Evolutionary conservation across 2,113 vertebrate species (phyloP).

Genomic region (Halcyon senegalensis): DNA sequence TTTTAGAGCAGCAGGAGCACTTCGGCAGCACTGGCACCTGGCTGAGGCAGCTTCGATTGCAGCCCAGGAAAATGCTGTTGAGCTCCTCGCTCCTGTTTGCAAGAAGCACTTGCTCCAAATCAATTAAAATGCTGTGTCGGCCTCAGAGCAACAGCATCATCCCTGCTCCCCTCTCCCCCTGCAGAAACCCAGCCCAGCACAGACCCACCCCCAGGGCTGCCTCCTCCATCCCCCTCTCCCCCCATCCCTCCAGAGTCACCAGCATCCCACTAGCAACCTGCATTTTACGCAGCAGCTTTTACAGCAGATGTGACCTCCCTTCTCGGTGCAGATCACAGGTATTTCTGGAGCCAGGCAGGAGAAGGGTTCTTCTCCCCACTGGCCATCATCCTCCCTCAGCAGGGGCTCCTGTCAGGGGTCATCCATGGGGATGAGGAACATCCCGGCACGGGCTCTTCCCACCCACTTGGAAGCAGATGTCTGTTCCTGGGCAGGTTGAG

Average conservation of each 20-base stretch:
- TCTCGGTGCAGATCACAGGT: not conserved
- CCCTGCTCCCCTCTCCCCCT: not conserved
- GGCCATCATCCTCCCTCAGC: no score
- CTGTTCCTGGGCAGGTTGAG: not conserved
- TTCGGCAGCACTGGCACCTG: not conserved
- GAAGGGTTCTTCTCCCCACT: not conserved
- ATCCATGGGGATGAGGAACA: not conserved
- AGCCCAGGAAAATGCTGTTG: not conserved
- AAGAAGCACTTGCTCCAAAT: not conserved
- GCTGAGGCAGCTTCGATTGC: not conserved
- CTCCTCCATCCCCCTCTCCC: not conserved
- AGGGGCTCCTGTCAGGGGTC: not conserved
- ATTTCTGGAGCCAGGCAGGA: not conserved
- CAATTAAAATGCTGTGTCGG: not conserved
- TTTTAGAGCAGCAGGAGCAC: not conserved
- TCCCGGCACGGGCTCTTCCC: not conserved
- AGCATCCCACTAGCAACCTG: not conserved
- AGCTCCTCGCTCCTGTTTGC: not conserved
- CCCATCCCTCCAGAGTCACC: not conserved
- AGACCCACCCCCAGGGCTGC: not conserved
- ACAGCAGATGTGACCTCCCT: not conserved
- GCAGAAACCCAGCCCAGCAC: not conserved
- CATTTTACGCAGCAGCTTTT: not conserved
- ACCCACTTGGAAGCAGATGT: rapidly evolving
- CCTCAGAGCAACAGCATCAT: not conserved